phyloP scores from a whole-genome alignment of 2,113 vertebrate species.

The Brachyhypopomus gauderio region DNA sequence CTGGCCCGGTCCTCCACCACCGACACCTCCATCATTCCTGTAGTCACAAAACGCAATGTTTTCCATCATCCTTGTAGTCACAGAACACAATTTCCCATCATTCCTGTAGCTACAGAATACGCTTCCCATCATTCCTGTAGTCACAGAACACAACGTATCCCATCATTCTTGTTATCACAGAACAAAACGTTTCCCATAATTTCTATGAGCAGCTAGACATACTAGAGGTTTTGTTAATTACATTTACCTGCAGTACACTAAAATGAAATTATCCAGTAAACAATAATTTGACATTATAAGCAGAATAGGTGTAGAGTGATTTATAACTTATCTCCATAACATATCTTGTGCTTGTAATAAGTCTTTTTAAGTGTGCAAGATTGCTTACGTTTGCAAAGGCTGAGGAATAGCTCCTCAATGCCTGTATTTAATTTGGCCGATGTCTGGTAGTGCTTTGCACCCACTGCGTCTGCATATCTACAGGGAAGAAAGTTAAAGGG shows the following conservation, averaged over 20 bases:
- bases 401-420: conserved; percentile 97
- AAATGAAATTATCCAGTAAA: no score
- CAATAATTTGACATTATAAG: no score
- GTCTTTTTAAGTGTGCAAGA: neutral
- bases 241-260: no score
- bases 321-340: neutral
- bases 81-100: no score
- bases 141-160: neutral
- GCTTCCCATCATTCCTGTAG: no score
- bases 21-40: neutral
- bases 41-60: neutral
- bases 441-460: conserved; percentile 96
- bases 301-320: neutral
- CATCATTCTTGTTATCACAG: neutral
- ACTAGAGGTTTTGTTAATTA: no score
- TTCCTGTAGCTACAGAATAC: neutral
- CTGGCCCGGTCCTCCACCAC: neutral
- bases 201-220: no score
- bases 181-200: no score
- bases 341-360: neutral
- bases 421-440: conserved; percentile 98
- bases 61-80: no score
- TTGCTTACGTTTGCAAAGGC: conserved; percentile 94
- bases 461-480: conserved; percentile 95
- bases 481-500: neutral